Evolutionary conservation across 1,140 invertebrate genomes (phyloP).

Genomic region (Mylabris phalerata): DNA sequence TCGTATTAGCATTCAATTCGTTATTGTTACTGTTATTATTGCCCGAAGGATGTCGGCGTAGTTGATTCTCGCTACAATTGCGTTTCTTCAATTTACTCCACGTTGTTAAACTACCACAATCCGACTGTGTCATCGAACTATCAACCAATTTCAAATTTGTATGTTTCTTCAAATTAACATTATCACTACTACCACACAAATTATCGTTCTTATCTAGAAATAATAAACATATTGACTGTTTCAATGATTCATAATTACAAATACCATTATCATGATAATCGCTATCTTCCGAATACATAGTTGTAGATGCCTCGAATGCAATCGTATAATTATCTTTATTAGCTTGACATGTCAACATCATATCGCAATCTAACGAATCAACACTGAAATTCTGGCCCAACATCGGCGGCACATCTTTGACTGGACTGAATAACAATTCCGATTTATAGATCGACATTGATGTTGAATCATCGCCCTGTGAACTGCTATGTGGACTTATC

Average conservation of each 20-base stretch:
- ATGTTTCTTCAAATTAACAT: constrained; percentile 7
- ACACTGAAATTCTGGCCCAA: constrained; percentile 69
- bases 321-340: constrained; percentile 94
- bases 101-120: constrained; percentile 71
- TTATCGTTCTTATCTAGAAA: constrained; percentile 34
- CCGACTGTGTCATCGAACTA: constrained; percentile 73
- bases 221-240: neutral
- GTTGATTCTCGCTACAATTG: constrained; percentile 40
- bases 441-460: constrained; percentile 85
- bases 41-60: constrained; percentile 64
- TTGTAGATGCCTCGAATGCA: constrained; percentile 82
- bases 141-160: constrained; percentile 45
- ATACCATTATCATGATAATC: constrained; percentile 62
- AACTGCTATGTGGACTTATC: constrained; percentile 62
- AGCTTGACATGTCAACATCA: constrained; percentile 80
- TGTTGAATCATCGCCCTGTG: constrained; percentile 66
- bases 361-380: constrained; percentile 85
- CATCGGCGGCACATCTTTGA: constrained; percentile 68
- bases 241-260: neutral
- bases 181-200: constrained; percentile 15
- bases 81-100: constrained; percentile 74
- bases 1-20: constrained; percentile 40
- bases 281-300: constrained; percentile 79
- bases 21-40: constrained; percentile 60
- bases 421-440: constrained; percentile 83